A percentile compares a stretch with the other conserved stretches of the same genome.
Evolutionary conservation across 2,888 invertebrate genomes (phyloP).

Genomic region (Troides aeacus): DNA sequence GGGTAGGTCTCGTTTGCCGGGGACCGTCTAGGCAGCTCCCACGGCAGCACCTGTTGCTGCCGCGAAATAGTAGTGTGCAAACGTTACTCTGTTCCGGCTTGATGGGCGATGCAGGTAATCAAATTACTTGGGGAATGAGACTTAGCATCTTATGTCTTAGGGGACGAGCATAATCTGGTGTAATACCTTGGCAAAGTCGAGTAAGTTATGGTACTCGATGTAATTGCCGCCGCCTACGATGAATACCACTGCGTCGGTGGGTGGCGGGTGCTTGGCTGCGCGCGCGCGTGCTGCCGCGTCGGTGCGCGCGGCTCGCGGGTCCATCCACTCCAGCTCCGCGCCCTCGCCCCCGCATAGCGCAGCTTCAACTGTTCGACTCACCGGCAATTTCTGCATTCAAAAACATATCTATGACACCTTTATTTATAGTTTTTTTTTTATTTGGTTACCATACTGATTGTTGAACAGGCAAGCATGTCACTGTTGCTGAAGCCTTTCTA

Average conservation of each 20-base stretch:
- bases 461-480: too few species aligned
- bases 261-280: conserved; percentile 83
- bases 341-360: conserved; percentile 53
- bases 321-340: conserved; percentile 90
- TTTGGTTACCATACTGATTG: too few species aligned
- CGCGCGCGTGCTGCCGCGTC: conserved; percentile 84
- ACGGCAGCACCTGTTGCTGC: too few species aligned
- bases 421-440: not conserved
- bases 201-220: conserved; percentile 99
- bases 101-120: too few species aligned
- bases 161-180: too few species aligned
- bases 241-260: conserved; percentile 94
- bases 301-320: conserved; percentile 97
- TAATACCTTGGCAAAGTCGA: conserved; percentile 92
- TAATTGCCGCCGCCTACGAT: conserved; percentile 97
- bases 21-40: too few species aligned
- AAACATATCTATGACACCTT: conserved; percentile 1
- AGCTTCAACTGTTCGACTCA: conserved; percentile 94
- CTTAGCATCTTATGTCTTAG: too few species aligned
- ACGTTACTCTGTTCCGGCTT: too few species aligned
- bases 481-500: too few species aligned
- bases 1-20: too few species aligned
- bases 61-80: too few species aligned
- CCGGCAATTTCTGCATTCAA: conserved; percentile 89
- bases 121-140: too few species aligned